Evolutionary conservation across 2,888 invertebrate genomes (phyloP).

Genomic region (Oscheius sp.): DNA sequence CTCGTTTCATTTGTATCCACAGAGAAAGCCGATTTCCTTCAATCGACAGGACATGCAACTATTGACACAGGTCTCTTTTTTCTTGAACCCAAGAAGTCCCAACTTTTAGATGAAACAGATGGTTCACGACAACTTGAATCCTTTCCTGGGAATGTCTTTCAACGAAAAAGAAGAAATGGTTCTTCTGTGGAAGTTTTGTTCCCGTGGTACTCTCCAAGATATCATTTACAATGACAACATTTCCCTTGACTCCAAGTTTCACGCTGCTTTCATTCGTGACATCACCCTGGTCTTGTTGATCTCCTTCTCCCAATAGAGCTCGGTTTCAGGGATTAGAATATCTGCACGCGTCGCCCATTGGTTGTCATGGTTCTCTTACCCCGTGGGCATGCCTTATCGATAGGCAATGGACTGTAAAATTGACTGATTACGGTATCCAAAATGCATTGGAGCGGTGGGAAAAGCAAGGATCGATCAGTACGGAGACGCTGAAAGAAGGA

Average conservation of each 20-base stretch:
- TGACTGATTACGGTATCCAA: constrained; percentile 70
- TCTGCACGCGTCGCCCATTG: constrained; percentile 58
- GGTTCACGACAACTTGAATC: constrained; percentile 94
- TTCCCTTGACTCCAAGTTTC: constrained; percentile 57
- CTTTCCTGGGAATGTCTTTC: constrained; percentile 84
- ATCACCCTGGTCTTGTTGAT: constrained; percentile 45
- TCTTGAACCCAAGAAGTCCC: too few species aligned
- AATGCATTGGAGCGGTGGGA: constrained; percentile 71
- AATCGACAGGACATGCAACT: constrained; percentile 63
- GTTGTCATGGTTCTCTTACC: constrained; percentile 62
- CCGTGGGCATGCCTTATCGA: constrained; percentile 72
- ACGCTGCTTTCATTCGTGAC: constrained; percentile 61
- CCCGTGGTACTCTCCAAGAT: constrained; percentile 68
- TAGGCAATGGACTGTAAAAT: constrained; percentile 71
- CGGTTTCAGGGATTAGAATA: constrained; percentile 79
- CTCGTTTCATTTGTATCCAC: constrained; percentile 70
- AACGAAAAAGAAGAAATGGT: constrained; percentile 72
- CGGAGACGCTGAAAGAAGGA: constrained; percentile 65
- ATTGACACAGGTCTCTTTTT: constrained; percentile 41
- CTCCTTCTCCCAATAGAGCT: not conserved
- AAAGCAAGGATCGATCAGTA: constrained; percentile 62
- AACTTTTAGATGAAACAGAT: constrained; percentile 83
- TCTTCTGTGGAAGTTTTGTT: constrained; percentile 71
- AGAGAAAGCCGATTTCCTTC: constrained; percentile 67
- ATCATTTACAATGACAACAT: constrained; percentile 61